Percentiles rank a stretch among this genome's conserved stretches.
phyloP scores from a whole-genome alignment of 2,797 vertebrate genomes.

The Balearica regulorum region DNA sequence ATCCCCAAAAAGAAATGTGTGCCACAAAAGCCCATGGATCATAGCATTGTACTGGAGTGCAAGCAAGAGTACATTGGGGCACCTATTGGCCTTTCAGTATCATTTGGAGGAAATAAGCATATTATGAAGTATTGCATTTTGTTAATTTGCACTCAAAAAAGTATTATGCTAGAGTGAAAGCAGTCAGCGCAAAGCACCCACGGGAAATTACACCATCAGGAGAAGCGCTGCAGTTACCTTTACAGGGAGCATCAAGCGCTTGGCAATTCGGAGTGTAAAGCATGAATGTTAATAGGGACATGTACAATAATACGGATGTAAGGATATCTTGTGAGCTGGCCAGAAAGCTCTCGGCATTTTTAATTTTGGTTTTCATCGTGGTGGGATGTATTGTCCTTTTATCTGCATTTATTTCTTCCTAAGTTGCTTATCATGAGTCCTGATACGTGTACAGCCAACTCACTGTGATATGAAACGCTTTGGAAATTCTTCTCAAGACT shows the following conservation, averaged over 20 bases:
- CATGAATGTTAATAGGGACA: fast-evolving
- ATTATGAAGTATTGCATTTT: background rate
- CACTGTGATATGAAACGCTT: background rate
- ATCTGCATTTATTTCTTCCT: background rate
- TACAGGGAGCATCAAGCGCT: background rate
- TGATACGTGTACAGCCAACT: background rate
- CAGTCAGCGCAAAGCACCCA: background rate
- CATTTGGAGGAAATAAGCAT: background rate
- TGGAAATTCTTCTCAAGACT: background rate
- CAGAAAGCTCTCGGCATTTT: background rate
- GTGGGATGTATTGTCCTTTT: background rate
- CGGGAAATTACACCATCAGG: fast-evolving
- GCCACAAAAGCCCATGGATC: background rate
- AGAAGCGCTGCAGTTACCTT: background rate
- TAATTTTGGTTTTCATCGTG: background rate
- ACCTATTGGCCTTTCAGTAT: background rate
- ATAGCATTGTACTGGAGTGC: fast-evolving
- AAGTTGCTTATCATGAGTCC: background rate
- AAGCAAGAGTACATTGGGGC: background rate
- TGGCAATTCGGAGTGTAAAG: background rate
- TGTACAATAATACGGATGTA: background rate
- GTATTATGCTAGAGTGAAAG: background rate
- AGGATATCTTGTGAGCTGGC: background rate
- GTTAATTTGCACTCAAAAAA: background rate
- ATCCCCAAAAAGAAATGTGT: background rate